Percentiles rank a stretch among this genome's conserved stretches.
These are phyloP conservation scores for Oryzias dopingdopingensis DNA, from an alignment of 2,797 vertebrate genomes.

Conservation along the genomic window DNA sequence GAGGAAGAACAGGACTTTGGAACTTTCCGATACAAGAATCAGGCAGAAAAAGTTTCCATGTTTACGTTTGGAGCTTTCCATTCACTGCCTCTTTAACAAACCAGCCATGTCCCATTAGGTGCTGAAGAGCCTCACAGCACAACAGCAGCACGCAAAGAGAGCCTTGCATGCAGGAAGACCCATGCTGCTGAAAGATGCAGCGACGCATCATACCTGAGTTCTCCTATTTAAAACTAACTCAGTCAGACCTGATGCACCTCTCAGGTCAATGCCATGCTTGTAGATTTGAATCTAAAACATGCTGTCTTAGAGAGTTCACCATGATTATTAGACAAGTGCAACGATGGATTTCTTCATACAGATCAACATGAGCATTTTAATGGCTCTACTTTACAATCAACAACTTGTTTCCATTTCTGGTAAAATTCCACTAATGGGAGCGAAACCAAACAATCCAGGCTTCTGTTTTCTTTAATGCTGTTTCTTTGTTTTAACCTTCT, in stretches of 20 bases:
- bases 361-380: too few species aligned
- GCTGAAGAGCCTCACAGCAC: slow-evolving; percentile 20
- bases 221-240: background rate
- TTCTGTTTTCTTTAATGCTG: background rate
- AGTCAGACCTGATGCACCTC: background rate
- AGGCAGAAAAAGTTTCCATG: background rate
- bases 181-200: slow-evolving; percentile 47
- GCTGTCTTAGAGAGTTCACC: too few species aligned
- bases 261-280: too few species aligned
- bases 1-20: too few species aligned
- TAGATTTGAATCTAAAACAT: too few species aligned
- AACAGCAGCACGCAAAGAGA: slow-evolving; percentile 23
- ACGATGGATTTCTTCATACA: too few species aligned
- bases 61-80: background rate
- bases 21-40: too few species aligned
- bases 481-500: background rate
- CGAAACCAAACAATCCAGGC: background rate
- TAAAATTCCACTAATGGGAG: background rate
- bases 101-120: slow-evolving; percentile 6
- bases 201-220: slow-evolving; percentile 20
- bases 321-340: too few species aligned
- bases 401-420: background rate
- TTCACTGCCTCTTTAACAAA: slow-evolving; percentile 4
- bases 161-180: slow-evolving; percentile 46
- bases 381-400: too few species aligned